These are phyloP conservation scores for Orius laevigatus DNA, from an alignment of 1,140 invertebrate species.

Conservation along the genomic window DNA sequence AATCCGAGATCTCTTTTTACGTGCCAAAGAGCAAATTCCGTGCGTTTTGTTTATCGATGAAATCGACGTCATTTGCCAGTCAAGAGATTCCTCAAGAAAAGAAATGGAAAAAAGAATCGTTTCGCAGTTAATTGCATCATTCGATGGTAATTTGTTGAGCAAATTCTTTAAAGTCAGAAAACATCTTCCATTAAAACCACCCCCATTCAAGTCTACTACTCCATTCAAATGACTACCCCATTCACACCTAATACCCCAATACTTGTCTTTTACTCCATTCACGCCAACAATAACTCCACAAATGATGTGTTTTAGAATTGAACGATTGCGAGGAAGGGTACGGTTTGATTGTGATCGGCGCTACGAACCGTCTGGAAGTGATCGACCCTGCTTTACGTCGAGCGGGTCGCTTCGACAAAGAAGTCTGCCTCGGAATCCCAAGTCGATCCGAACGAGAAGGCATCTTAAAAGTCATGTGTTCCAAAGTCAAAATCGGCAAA, in stretches of 20 bases:
- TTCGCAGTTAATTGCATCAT: conserved; percentile 70
- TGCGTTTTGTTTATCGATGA: conserved; percentile 90
- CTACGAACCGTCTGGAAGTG: conserved; percentile 84
- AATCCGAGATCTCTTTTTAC: conserved; percentile 79
- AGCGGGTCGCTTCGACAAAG: conserved; percentile 82
- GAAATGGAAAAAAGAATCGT: conserved; percentile 94
- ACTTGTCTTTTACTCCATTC: no score
- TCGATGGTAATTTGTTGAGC: conserved; percentile 52
- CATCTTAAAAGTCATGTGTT: conserved; percentile 55
- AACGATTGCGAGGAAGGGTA: conserved; percentile 37
- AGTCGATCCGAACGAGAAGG: conserved; percentile 58
- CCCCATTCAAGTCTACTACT: no score
- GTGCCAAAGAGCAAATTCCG: conserved; percentile 53
- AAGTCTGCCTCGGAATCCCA: conserved; percentile 87
- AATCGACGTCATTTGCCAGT: conserved; percentile 78
- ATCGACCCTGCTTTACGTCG: conserved; percentile 84
- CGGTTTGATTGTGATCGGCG: conserved; percentile 77
- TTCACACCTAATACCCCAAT: no score
- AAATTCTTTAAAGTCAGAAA: no score
- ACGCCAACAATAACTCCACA: no score
- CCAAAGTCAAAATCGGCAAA: conserved; percentile 44
- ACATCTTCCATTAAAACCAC: no score
- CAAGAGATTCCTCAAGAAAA: conserved; percentile 70
- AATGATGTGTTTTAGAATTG: conserved; percentile 34
- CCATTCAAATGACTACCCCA: no score